Evolutionary conservation across 2,113 vertebrate species (phyloP).

Genomic region (Desmodus rotundus): DNA sequence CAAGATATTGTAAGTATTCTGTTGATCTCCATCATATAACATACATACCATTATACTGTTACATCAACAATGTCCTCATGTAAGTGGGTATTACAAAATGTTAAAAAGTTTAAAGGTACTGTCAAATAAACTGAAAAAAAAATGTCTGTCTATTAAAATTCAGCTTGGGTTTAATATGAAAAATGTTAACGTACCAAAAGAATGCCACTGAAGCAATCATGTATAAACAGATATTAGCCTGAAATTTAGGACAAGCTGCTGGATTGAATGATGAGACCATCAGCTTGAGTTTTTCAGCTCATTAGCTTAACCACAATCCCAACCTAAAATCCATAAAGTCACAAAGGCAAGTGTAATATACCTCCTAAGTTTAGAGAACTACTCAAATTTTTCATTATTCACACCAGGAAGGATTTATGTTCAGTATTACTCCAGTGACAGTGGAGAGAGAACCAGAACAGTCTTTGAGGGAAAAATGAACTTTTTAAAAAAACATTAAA

Average conservation of each 20-base stretch:
- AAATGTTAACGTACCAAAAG: constrained; percentile 59
- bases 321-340: constrained; percentile 72
- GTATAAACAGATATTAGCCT: constrained; percentile 67
- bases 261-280: constrained; percentile 76
- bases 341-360: constrained; percentile 68
- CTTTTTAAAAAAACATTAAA: background rate
- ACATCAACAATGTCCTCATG: background rate
- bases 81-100: constrained; percentile 25
- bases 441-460: background rate
- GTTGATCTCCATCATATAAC: background rate
- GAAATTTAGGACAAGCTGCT: constrained; percentile 69
- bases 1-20: background rate
- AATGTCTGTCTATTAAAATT: constrained; percentile 46
- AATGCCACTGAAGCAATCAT: constrained; percentile 60
- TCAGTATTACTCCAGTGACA: constrained; percentile 58
- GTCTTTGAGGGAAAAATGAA: constrained; percentile 23
- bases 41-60: background rate
- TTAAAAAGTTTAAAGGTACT: constrained; percentile 34
- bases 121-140: constrained; percentile 42
- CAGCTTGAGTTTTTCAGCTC: constrained; percentile 73
- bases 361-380: constrained; percentile 54
- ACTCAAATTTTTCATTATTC: constrained; percentile 57
- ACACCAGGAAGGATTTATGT: constrained; percentile 65
- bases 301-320: constrained; percentile 74
- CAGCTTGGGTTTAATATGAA: constrained; percentile 56